Conservation (phyloP, 1,140 invertebrate genomes). For the Lutraria rhynchaena region DNA sequence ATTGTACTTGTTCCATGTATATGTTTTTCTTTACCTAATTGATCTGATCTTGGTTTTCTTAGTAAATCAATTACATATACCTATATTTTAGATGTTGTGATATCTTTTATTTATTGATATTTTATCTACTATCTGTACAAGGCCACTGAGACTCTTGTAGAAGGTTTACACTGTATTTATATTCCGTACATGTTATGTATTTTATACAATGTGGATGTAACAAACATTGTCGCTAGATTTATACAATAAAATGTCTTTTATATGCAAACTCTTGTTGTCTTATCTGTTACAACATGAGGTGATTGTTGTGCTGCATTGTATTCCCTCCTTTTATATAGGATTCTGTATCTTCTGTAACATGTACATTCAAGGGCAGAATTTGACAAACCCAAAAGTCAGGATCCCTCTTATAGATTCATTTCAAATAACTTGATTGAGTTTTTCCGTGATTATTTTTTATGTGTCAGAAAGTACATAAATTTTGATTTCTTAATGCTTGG, state of each 20-base stretch:
- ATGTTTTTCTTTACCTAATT: background rate
- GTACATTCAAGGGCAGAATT: too few species aligned
- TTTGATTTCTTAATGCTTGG: too few species aligned
- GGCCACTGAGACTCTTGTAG: slow-evolving; percentile 5
- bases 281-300: too few species aligned
- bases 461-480: too few species aligned
- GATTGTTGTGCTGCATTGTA: too few species aligned
- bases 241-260: slow-evolving; percentile 36
- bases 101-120: background rate
- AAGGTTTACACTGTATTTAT: slow-evolving; percentile 38
- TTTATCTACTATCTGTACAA: too few species aligned
- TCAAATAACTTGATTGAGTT: too few species aligned
- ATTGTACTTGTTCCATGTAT: background rate
- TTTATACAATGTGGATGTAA: slow-evolving; percentile 10
- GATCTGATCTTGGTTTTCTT: background rate
- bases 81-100: background rate
- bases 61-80: background rate
- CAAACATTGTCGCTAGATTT: slow-evolving; percentile 26
- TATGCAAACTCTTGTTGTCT: background rate
- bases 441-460: too few species aligned
- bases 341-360: too few species aligned
- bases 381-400: too few species aligned
- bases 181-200: slow-evolving; percentile 8
- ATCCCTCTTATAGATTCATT: too few species aligned
- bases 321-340: too few species aligned